Evolutionary conservation across 2,888 invertebrate species (phyloP).

Genomic region (Volucella inanis): DNA sequence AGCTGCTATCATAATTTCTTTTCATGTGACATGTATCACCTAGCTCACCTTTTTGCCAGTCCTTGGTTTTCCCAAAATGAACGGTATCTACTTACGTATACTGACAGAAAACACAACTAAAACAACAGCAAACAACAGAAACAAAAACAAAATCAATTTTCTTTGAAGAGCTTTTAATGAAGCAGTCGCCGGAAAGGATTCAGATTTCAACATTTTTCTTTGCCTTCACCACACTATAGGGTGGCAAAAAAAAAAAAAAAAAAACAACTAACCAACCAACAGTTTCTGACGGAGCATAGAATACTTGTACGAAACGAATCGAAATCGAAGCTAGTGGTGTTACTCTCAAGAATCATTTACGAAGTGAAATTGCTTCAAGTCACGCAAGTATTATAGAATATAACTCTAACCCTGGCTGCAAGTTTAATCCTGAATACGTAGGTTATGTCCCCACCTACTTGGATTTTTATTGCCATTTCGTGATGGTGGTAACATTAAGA

Average conservation of each 20-base stretch:
- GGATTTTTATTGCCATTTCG: conserved; percentile 56
- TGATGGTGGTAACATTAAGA: conserved; percentile 74
- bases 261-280: too few species aligned
- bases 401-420: conserved; percentile 9
- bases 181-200: conserved; percentile 72
- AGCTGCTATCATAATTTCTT: not conserved
- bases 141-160: conserved; percentile 59
- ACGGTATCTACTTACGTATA: not conserved
- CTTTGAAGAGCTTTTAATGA: conserved; percentile 72
- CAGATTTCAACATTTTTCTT: conserved; percentile 70
- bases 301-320: not conserved
- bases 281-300: conserved; percentile 14
- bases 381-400: conserved; percentile 51
- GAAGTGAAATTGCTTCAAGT: conserved; percentile 54
- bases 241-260: conserved; percentile 1
- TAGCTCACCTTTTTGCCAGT: conserved; percentile 11
- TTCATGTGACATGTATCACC: conserved; percentile 10
- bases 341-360: conserved; percentile 61
- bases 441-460: conserved; percentile 71
- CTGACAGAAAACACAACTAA: not conserved
- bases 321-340: conserved; percentile 59
- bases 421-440: not conserved
- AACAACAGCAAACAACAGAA: conserved; percentile 18
- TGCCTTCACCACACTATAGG: conserved; percentile 1
- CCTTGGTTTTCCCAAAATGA: not conserved